These are phyloP conservation scores for Notoglanidium macrostoma DNA, from an alignment of 2,797 vertebrate genomes.

Conservation along the genomic window DNA sequence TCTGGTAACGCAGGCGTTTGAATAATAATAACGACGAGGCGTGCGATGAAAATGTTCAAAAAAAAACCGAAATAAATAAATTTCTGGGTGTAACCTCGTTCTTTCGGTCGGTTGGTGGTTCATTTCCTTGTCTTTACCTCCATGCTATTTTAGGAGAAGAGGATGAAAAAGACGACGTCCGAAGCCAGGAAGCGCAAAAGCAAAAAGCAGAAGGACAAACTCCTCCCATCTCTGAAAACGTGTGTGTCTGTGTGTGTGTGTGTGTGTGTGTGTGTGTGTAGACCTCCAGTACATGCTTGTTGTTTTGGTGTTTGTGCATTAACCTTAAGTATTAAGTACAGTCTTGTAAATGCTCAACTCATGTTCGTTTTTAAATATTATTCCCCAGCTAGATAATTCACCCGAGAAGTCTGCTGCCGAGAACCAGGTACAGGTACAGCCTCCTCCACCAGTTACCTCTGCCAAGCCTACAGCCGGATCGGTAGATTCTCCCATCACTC, in stretches of 20 bases:
- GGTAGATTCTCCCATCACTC: slow-evolving; percentile 55
- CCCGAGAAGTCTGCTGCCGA: slow-evolving; percentile 60
- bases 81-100: too few relatives aligned
- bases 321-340: not conserved
- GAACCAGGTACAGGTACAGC: slow-evolving; percentile 57
- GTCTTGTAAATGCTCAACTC: not conserved
- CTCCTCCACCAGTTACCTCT: slow-evolving; percentile 51
- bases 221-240: slow-evolving; percentile 68
- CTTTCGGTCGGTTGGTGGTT: not conserved
- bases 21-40: not conserved
- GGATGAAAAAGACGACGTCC: slow-evolving; percentile 55
- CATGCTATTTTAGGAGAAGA: slow-evolving; percentile 29
- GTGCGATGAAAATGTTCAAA: not conserved
- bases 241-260: slow-evolving; percentile 13
- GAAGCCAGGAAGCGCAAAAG: slow-evolving; percentile 60
- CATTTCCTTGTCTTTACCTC: not conserved
- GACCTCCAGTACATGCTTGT: not conserved
- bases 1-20: slow-evolving; percentile 67
- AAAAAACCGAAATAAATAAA: not conserved
- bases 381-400: slow-evolving; percentile 67
- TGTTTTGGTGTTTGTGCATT: not conserved
- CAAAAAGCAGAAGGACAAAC: slow-evolving; percentile 67
- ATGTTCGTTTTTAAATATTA: not conserved
- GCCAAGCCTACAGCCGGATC: slow-evolving; percentile 49
- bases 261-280: not conserved